Conservation (phyloP, 2,113 vertebrate species). For the Stictonetta naevosa region DNA sequence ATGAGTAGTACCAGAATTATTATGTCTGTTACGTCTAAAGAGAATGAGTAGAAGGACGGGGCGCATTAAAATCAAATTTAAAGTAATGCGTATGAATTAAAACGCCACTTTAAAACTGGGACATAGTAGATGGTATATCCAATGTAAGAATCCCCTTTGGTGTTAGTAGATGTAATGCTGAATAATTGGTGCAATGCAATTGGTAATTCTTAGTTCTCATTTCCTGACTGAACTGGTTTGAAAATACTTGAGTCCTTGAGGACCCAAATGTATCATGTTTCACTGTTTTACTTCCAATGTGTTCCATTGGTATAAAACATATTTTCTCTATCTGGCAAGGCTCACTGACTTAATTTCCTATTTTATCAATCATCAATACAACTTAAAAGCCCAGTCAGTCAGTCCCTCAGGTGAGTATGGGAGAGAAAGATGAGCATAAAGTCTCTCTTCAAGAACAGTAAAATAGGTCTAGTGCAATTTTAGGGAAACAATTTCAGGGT, state of each 20-base stretch:
- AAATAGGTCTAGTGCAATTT: neutral
- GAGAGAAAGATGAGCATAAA: neutral
- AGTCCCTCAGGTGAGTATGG: neutral
- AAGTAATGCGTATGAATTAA: neutral
- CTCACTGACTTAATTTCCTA: neutral
- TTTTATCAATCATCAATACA: neutral
- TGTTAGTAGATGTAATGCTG: neutral
- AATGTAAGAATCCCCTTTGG: neutral
- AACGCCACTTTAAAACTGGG: neutral
- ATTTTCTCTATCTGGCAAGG: neutral
- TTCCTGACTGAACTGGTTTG: neutral
- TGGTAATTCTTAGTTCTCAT: neutral
- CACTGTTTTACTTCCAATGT: neutral
- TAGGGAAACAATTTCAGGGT: neutral
- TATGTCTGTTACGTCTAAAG: neutral
- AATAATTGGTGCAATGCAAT: neutral
- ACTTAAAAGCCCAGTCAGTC: neutral
- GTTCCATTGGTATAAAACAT: neutral
- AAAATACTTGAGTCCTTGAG: neutral
- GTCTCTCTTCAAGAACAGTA: neutral
- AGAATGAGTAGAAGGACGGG: neutral
- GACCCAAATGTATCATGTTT: neutral
- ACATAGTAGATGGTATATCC: neutral
- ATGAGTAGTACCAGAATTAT: neutral
- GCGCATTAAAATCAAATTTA: neutral